phyloP scores from a whole-genome alignment of 64 coral and sea anemone genomes.

The Platygyra sinensis region DNA sequence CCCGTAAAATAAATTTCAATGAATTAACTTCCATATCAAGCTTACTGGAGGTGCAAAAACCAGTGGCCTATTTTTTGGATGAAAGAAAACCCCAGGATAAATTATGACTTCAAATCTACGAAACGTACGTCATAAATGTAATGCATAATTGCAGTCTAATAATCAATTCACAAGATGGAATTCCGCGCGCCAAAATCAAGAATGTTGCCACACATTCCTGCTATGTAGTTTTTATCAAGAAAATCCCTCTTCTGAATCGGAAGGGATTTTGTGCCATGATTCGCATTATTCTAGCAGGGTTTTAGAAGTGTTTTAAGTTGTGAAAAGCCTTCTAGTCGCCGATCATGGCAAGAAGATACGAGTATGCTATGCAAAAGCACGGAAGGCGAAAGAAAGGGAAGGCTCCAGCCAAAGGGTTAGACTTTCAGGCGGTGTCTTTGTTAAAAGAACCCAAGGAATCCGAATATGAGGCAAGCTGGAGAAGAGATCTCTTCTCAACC shows the following conservation, averaged over 20 bases:
- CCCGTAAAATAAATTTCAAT: no score
- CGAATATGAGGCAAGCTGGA: background rate
- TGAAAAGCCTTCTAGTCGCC: no score
- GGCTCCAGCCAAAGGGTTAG: conserved; percentile 11
- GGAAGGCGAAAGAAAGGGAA: conserved; percentile 9
- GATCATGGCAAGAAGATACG: conserved; percentile 75
- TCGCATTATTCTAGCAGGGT: background rate
- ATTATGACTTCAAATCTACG: conserved; percentile 11
- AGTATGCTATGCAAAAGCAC: conserved; percentile 55
- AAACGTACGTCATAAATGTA: background rate
- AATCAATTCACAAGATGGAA: background rate
- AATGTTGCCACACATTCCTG: background rate
- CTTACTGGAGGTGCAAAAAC: no score
- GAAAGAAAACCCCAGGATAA: background rate
- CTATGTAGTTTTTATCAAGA: background rate
- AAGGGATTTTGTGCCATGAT: background rate
- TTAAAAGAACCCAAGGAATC: background rate
- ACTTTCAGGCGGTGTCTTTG: conserved; percentile 18
- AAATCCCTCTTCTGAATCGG: conserved; percentile 22
- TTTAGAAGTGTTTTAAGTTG: background rate
- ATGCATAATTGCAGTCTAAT: background rate
- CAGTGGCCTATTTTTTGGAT: no score
- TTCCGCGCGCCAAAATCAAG: background rate
- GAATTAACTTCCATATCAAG: no score
- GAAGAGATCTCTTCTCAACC: conserved; percentile 1